Percentiles rank a stretch among this genome's conserved stretches.
Evolutionary conservation across 2,888 invertebrate genomes (phyloP).

Genomic region (Achlya flavicornis): DNA sequence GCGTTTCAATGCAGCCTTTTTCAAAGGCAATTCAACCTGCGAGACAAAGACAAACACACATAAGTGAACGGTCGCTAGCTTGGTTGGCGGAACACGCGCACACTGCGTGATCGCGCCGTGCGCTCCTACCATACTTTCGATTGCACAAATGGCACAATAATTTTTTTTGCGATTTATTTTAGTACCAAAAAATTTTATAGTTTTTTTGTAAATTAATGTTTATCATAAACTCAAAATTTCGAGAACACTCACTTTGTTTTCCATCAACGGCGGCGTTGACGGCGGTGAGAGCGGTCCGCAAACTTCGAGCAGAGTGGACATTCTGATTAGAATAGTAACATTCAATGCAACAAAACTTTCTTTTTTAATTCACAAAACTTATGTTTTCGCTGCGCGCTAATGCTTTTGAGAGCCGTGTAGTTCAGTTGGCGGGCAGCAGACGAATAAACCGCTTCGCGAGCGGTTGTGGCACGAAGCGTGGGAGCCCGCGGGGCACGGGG

Average conservation of each 20-base stretch:
- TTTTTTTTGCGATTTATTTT: conserved; percentile 31
- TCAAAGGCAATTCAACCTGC: conserved; percentile 74
- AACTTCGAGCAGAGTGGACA: conserved; percentile 76
- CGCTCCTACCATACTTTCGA: conserved; percentile 63
- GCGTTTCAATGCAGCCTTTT: conserved; percentile 71
- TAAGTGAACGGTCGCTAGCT: conserved; percentile 74
- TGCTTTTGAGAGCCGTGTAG: conserved; percentile 70
- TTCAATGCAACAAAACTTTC: conserved; percentile 71
- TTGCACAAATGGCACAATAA: conserved; percentile 60
- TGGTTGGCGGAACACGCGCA: conserved; percentile 63
- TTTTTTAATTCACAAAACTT: conserved; percentile 80
- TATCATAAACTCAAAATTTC: conserved; percentile 30
- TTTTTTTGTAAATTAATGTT: conserved; percentile 26
- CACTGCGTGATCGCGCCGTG: conserved; percentile 69
- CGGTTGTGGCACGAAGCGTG: conserved; percentile 78
- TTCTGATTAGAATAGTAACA: conserved; percentile 63
- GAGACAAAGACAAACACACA: conserved; percentile 71
- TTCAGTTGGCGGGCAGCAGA: conserved; percentile 71
- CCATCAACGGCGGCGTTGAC: conserved; percentile 88
- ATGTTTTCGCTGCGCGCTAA: conserved; percentile 57
- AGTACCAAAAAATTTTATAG: conserved; percentile 18
- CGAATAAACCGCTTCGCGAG: conserved; percentile 78
- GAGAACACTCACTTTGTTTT: conserved; percentile 78
- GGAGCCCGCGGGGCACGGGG: conserved; percentile 86
- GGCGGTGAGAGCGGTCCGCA: conserved; percentile 87